Conservation (phyloP, 2,797 vertebrate species). For the Erpetoichthys calabaricus region DNA sequence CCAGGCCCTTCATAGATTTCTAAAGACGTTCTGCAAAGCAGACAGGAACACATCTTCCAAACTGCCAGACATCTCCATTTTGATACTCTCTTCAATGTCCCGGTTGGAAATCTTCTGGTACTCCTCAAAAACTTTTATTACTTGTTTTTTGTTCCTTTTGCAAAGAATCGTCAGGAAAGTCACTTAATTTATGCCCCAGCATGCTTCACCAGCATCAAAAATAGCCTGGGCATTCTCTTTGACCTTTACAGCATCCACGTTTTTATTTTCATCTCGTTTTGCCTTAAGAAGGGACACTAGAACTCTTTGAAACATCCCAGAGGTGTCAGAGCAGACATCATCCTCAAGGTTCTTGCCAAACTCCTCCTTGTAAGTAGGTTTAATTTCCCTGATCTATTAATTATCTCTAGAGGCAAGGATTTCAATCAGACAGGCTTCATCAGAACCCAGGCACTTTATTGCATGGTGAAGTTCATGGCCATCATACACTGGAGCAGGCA, state of each 20-base stretch:
- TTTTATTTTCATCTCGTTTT: conserved; percentile 63
- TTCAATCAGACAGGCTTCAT: conserved; percentile 84
- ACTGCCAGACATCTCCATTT: conserved; percentile 85
- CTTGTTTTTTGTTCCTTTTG: conserved; percentile 71
- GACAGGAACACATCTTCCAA: conserved; percentile 80
- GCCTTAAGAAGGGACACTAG: conserved; percentile 85
- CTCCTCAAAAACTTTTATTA: conserved; percentile 77
- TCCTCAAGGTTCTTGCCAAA: conserved; percentile 63
- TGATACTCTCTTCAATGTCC: conserved; percentile 87
- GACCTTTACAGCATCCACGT: conserved; percentile 54
- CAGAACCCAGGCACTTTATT: conserved; percentile 87
- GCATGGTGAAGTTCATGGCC: conserved; percentile 67
- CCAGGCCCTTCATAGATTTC: conserved; percentile 57
- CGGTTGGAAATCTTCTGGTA: conserved; percentile 70
- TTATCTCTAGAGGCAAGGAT: conserved; percentile 76
- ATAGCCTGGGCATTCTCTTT: conserved; percentile 79
- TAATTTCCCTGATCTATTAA: conserved; percentile 57
- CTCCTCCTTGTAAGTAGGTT: conserved; percentile 57
- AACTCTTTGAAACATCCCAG: conserved; percentile 81
- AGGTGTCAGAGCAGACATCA: conserved; percentile 72
- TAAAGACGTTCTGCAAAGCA: conserved; percentile 55
- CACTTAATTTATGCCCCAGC: conserved; percentile 85
- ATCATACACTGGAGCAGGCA: conserved; percentile 59
- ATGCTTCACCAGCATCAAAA: conserved; percentile 83
- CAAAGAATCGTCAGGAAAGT: conserved; percentile 85